These are phyloP conservation scores for Lasioglossum lativentre DNA, from an alignment of 2,888 invertebrate species.

Conservation along the genomic window DNA sequence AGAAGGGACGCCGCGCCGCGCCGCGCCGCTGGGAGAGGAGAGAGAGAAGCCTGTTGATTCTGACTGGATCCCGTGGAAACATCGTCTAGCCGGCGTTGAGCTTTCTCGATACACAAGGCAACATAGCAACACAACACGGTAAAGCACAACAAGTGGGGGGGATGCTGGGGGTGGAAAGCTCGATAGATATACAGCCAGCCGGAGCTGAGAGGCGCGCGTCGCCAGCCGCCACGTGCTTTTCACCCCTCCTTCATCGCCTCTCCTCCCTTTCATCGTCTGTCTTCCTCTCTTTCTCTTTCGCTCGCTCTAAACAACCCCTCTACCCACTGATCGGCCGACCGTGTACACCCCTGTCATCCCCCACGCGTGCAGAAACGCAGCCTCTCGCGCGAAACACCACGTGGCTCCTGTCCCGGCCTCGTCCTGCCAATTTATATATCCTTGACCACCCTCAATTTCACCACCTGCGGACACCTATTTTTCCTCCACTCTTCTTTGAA, in stretches of 20 bases:
- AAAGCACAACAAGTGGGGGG: conserved; percentile 84
- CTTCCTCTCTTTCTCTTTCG: conserved; percentile 71
- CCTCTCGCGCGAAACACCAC: conserved; percentile 68
- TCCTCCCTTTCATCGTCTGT: conserved; percentile 61
- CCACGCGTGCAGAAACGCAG: conserved; percentile 66
- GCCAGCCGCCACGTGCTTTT: conserved; percentile 80
- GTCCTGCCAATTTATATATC: neutral
- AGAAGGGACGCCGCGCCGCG: neutral
- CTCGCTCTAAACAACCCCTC: conserved; percentile 80
- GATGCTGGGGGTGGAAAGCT: conserved; percentile 79
- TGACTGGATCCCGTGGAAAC: conserved; percentile 75
- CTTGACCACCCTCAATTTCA: conserved; percentile 6
- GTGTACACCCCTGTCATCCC: conserved; percentile 71
- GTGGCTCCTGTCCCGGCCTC: conserved; percentile 51
- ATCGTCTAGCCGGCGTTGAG: conserved; percentile 85
- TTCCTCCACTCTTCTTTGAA: neutral
- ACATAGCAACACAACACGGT: conserved; percentile 84
- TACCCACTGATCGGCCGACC: conserved; percentile 69
- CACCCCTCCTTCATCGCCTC: conserved; percentile 67
- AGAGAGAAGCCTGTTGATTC: conserved; percentile 81
- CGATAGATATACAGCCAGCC: conserved; percentile 81
- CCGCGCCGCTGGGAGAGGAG: conserved; percentile 2
- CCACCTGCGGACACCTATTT: neutral
- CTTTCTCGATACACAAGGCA: conserved; percentile 84
- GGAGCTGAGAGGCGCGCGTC: conserved; percentile 81